Evolutionary conservation across 1,140 invertebrate species (phyloP).

Genomic region (Riptortus pedestris): DNA sequence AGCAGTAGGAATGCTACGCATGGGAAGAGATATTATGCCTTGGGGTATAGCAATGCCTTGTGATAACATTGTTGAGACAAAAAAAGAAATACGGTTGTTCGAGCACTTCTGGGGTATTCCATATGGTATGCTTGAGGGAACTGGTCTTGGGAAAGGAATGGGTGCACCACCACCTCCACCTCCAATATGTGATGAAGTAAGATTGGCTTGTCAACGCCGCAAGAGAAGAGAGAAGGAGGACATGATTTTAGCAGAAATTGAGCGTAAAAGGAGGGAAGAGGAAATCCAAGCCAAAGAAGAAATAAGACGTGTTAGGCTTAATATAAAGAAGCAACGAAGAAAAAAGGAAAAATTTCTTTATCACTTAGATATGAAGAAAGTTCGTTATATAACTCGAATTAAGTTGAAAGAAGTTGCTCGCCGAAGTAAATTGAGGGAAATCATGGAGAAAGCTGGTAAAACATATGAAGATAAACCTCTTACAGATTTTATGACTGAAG

Average conservation of each 20-base stretch:
- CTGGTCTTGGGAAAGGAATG: neutral
- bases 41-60: neutral
- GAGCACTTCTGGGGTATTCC: neutral
- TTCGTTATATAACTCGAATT: neutral
- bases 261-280: neutral
- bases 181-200: neutral
- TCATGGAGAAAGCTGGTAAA: neutral
- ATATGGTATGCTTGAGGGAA: neutral
- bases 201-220: neutral
- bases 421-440: neutral
- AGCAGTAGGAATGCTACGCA: conserved; percentile 48
- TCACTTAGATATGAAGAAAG: neutral
- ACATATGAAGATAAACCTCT: neutral
- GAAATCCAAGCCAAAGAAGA: neutral
- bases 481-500: neutral
- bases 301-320: neutral
- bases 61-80: neutral
- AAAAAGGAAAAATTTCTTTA: neutral
- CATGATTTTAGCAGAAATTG: neutral
- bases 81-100: conserved; percentile 1
- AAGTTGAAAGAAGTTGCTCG: neutral
- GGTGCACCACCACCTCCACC: neutral
- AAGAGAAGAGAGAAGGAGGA: neutral
- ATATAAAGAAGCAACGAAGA: neutral
- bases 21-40: conserved; percentile 44